Evolutionary conservation across 2,113 vertebrate species (phyloP), one percentile per base, ranked within the genome.

Genomic region (Sinocyclocheilus maitianheensis): DNA sequence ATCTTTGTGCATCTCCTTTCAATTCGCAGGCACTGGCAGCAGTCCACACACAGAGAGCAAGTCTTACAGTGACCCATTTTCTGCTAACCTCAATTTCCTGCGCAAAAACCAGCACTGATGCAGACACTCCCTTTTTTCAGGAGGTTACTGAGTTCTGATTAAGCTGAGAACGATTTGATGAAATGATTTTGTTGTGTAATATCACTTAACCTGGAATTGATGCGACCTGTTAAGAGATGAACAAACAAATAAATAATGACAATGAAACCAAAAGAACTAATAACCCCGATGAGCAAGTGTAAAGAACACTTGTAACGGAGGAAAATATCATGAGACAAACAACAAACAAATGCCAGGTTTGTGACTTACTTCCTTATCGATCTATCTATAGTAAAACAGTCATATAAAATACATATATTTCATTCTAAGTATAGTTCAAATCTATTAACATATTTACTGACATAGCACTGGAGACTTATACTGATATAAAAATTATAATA

Each of bases 31-130:
- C 5, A 5, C 43, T 74, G 58, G 30, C 62, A 16, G 30, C 11
- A 34, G 72, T 53, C 37, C 72, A 84, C 34, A 7, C 20, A 62
- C 7, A 63, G 9, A 63, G 51, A 18, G 20, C 37, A 30, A 26
- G 24, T 13, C 85, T 46, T 55, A 83, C 30, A 51, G 22, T 86
- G 85, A 81, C 85, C 77, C 69, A 81, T 71, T 81, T 85, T 81
- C 77, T 43, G 51, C 13, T 46, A 86, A 80, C 51, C 69, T 43
- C 51, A 74, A 84, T 84, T 74, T 84, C 22, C 69, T 55, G 81
- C 18, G 0, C 7, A 30, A 77, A 65, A 81, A 26, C 78, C 58
- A 48, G 24, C 65, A 48, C 12, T n/a, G 43, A 46, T 18, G n/a
- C 60, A 53, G 46, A 34, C 65, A 24, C 26, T 53, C 16, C 11